Percentiles rank a stretch among this genome's conserved stretches.
Evolutionary conservation across 2,113 vertebrate species (phyloP).

Genomic region (Camelus bactrianus): DNA sequence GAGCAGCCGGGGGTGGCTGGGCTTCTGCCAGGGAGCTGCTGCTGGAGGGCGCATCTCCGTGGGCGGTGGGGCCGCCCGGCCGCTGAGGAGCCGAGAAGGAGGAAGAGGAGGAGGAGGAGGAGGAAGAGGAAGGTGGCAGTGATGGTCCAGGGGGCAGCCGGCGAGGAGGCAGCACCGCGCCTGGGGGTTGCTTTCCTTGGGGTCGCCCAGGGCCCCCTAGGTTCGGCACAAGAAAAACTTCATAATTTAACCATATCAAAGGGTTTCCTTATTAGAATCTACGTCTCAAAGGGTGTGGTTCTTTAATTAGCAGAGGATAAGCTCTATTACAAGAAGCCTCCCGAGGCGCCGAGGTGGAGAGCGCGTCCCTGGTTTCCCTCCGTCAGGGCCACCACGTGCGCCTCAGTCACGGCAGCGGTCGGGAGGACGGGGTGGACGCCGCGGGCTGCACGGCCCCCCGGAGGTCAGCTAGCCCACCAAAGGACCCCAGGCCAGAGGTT

Average conservation of each 20-base stretch:
- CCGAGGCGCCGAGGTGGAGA: not conserved
- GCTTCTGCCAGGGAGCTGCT: constrained; percentile 91
- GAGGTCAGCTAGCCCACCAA: no score
- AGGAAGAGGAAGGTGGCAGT: constrained; percentile 87
- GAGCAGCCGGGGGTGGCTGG: constrained; percentile 89
- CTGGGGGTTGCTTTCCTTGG: constrained; percentile 93
- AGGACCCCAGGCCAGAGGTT: not conserved
- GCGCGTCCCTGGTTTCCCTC: not conserved
- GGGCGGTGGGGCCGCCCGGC: constrained; percentile 88
- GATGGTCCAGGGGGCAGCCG: constrained; percentile 87
- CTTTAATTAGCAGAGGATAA: constrained; percentile 33
- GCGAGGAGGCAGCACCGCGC: constrained; percentile 92
- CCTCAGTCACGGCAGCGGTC: not conserved
- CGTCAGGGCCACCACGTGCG: not conserved
- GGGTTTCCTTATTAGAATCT: constrained; percentile 83
- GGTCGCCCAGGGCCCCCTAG: constrained; percentile 96
- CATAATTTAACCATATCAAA: constrained; percentile 88
- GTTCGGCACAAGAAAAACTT: constrained; percentile 92
- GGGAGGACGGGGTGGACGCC: not conserved
- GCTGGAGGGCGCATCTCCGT: constrained; percentile 90
- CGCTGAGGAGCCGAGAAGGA: constrained; percentile 91
- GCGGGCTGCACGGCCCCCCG: not conserved
- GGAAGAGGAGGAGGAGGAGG: constrained; percentile 84
- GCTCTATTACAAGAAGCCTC: not conserved
- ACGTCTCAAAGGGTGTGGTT: constrained; percentile 72